These are phyloP conservation scores for Huso huso DNA, from an alignment of 2,797 vertebrate genomes.

Conservation along the genomic window DNA sequence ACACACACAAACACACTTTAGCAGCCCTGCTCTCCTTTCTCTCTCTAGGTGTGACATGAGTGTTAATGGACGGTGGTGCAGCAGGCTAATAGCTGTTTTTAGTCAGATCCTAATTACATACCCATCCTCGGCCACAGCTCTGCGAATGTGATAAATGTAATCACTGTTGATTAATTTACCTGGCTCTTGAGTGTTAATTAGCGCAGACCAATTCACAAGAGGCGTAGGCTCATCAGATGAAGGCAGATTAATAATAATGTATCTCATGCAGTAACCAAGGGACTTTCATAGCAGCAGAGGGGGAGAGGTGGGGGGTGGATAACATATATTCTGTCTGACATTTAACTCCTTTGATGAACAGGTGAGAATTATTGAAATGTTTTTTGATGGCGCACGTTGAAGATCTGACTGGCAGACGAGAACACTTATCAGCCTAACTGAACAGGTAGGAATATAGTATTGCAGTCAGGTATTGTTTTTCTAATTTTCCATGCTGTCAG, in stretches of 20 bases:
- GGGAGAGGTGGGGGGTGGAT: too few species aligned
- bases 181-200: neutral
- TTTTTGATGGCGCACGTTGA: too few species aligned
- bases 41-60: neutral
- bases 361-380: too few species aligned
- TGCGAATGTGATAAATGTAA: neutral
- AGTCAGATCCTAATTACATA: neutral
- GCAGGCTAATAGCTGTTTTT: neutral
- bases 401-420: too few species aligned
- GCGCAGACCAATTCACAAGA: neutral
- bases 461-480: too few species aligned
- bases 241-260: neutral
- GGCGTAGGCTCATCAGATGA: neutral
- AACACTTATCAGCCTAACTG: too few species aligned
- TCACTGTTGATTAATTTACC: conserved; percentile 1
- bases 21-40: neutral
- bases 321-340: too few species aligned
- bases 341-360: too few species aligned
- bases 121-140: neutral
- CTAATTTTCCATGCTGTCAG: too few species aligned
- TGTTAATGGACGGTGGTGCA: neutral
- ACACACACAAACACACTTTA: too few species aligned
- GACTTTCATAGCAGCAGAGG: too few species aligned
- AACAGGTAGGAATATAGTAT: too few species aligned
- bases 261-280: neutral